Conservation (phyloP, 2,113 vertebrate genomes). For the Pterophyllum scalare region DNA sequence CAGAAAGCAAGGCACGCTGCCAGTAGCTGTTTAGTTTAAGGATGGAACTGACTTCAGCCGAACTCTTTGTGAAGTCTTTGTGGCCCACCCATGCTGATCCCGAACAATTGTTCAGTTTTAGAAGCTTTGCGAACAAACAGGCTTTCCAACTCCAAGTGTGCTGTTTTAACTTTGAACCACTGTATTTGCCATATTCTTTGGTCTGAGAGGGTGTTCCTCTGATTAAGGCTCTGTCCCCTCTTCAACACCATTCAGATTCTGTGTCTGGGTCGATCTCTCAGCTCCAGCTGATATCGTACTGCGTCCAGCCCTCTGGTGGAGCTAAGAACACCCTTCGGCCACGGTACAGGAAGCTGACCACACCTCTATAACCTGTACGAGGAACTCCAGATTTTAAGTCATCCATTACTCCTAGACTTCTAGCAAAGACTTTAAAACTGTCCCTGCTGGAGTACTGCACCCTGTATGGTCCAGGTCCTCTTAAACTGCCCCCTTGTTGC, state of each 20-base stretch:
- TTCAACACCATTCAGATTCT: not conserved
- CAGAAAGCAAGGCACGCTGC: constrained; percentile 66
- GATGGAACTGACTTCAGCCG: not conserved
- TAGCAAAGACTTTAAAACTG: constrained; percentile 91
- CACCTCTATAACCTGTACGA: constrained; percentile 91
- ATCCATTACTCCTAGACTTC: constrained; percentile 92
- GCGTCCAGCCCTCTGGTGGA: constrained; percentile 87
- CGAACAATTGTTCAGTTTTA: constrained; percentile 11
- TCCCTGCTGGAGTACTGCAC: constrained; percentile 90
- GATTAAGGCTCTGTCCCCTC: constrained; percentile 33
- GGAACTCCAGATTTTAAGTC: constrained; percentile 96
- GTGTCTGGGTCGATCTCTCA: constrained; percentile 58
- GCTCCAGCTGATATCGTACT: constrained; percentile 92
- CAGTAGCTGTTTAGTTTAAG: constrained; percentile 19
- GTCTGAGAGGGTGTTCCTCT: constrained; percentile 73
- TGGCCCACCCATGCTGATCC: not conserved
- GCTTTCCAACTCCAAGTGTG: not conserved
- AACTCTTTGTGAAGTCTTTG: not conserved
- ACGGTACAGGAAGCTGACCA: constrained; percentile 88
- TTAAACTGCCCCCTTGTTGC: constrained; percentile 78
- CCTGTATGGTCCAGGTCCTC: constrained; percentile 81
- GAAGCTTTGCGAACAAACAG: constrained; percentile 3
- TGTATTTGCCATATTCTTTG: constrained; percentile 73
- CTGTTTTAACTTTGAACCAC: not conserved
- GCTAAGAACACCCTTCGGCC: constrained; percentile 90